Conservation (phyloP, 2,113 vertebrate species). For the Chionomys nivalis region DNA sequence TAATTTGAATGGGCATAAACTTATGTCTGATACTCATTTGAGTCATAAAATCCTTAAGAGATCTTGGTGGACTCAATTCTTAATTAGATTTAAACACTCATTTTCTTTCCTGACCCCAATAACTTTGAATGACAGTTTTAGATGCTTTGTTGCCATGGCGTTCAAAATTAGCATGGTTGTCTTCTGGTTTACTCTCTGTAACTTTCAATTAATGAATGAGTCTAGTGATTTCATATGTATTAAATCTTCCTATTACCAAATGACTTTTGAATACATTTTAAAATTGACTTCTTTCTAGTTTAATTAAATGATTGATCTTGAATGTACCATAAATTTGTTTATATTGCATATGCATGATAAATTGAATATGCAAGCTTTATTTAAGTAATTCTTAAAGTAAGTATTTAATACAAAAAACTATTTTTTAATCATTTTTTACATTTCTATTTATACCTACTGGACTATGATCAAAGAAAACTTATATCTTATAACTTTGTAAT, state of each 20-base stretch:
- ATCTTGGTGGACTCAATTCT: neutral
- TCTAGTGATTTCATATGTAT: neutral
- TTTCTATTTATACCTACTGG: slow-evolving; percentile 1
- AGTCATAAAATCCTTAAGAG: slow-evolving; percentile 6
- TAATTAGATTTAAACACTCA: slow-evolving; percentile 38
- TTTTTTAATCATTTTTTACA: neutral
- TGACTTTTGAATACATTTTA: slow-evolving; percentile 31
- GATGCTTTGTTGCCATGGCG: neutral
- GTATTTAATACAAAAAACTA: slow-evolving; percentile 28
- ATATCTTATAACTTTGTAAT: slow-evolving; percentile 9
- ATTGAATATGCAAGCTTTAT: neutral
- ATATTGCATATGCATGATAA: neutral
- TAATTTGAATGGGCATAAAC: slow-evolving; percentile 51
- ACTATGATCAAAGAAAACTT: neutral
- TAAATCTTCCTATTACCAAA: slow-evolving; percentile 7
- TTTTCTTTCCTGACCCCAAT: slow-evolving; percentile 50
- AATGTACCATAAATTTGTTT: slow-evolving; percentile 25
- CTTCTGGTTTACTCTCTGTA: slow-evolving; percentile 30
- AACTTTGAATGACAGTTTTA: slow-evolving; percentile 50
- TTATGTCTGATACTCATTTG: slow-evolving; percentile 33
- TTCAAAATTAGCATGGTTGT: slow-evolving; percentile 9
- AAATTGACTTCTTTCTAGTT: slow-evolving; percentile 49
- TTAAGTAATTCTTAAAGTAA: slow-evolving; percentile 41
- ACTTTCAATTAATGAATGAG: slow-evolving; percentile 40
- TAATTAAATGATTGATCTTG: slow-evolving; percentile 17